phyloP scores from a whole-genome alignment of 2,113 vertebrate species.

The Oryctolagus cuniculus region DNA sequence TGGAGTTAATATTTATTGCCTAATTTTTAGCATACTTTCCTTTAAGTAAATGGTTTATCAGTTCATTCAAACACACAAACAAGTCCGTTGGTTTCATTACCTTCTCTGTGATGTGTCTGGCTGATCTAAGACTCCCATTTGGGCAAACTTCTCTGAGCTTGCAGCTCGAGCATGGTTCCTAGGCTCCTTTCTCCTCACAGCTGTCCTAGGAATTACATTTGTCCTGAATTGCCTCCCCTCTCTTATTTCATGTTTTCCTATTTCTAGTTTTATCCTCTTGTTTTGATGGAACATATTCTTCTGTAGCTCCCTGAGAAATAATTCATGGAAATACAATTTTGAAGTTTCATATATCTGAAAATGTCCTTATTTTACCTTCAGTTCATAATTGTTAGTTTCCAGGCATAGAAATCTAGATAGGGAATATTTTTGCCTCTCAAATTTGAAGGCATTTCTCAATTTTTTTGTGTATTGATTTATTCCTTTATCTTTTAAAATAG shows the following conservation, averaged over 20 bases:
- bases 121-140: background rate
- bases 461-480: background rate
- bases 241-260: conserved; percentile 1
- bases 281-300: background rate
- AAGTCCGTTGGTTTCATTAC: background rate
- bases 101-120: background rate
- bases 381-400: background rate
- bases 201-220: background rate
- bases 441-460: background rate
- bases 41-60: background rate
- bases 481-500: background rate
- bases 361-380: conserved; percentile 2
- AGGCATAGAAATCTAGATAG: background rate
- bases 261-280: background rate
- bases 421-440: background rate
- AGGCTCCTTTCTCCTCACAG: background rate
- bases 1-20: background rate
- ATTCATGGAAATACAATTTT: conserved; percentile 15
- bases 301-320: conserved; percentile 32
- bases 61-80: background rate
- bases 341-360: background rate
- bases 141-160: background rate
- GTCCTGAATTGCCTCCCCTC: background rate
- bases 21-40: background rate
- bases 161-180: background rate